These are phyloP conservation scores for Monopis laevigella DNA, from an alignment of 2,888 invertebrate genomes.

Conservation along the genomic window DNA sequence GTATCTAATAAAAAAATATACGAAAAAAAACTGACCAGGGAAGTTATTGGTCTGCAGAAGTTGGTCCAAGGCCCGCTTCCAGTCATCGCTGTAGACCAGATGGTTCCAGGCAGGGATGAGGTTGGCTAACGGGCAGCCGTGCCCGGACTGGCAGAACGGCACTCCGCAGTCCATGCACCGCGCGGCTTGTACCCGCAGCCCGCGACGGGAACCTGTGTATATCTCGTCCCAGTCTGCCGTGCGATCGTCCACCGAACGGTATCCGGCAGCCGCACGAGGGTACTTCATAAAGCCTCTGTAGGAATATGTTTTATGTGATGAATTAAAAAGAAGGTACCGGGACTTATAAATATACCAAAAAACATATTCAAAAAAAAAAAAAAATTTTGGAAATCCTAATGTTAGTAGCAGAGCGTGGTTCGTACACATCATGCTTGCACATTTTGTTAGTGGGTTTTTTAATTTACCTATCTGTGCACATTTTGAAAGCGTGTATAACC, in stretches of 20 bases:
- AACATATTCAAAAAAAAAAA: no score
- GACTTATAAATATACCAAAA: no score
- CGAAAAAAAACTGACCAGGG: constrained; percentile 66
- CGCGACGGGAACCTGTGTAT: constrained; percentile 86
- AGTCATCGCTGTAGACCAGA: constrained; percentile 91
- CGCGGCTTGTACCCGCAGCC: constrained; percentile 90
- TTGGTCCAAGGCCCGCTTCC: constrained; percentile 93
- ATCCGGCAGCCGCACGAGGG: constrained; percentile 85
- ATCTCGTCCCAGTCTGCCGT: constrained; percentile 97
- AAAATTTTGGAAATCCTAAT: no score
- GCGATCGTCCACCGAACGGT: constrained; percentile 86
- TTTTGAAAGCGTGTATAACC: no score
- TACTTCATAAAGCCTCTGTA: constrained; percentile 96
- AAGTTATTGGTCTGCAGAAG: constrained; percentile 98
- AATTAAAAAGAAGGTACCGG: no score
- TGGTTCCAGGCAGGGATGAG: constrained; percentile 99
- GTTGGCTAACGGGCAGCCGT: constrained; percentile 97
- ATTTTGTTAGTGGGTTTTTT: no score
- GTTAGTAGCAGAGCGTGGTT: no score
- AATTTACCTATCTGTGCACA: no score
- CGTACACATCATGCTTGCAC: no score
- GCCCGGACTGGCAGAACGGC: constrained; percentile 93
- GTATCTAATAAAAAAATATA: no score
- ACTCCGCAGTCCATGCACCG: constrained; percentile 99
- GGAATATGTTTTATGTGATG: no score